Base-by-base conservation (phyloP, 2,888 invertebrate genomes). In the Nomada ruficornis region DNA sequence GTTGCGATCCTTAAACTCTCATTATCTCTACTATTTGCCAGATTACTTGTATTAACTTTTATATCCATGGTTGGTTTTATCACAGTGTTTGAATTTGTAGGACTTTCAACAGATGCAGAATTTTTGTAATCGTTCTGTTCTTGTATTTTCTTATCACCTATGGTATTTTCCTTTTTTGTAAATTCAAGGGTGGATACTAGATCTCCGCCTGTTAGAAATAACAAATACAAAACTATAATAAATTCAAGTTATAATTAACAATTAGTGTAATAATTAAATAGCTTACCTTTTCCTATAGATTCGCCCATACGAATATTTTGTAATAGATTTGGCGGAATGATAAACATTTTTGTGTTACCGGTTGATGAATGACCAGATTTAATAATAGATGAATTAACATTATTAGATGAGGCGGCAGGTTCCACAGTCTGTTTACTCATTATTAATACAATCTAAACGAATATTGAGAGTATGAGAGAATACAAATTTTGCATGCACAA, bases 311-410 rank as follows among this genome's bases (percentile, higher is more conserved):
- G 13, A 75, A 88, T 80, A 52, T 76, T 77, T 68, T 87, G 77
- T 23, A 88, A 82, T 29, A 86, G 36, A 68, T 84, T 80, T 47
- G 86, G 82, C 23, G 83, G 65, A 47, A 85, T 18, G 73, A 84
- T 69, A 60, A 87, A 86, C 77, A 87, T 85, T 72, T 79, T 82
- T 42, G 77, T 83, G 23, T 68, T 57, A 20, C 26, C 44, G 3
- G 52, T 10, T 67, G 47, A 55, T 44, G 55, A 26, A 4, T 62
- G 13, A 36, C 18, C 54, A 9, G 62, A 44, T 60, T 65, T 86
- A 70, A 3, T 60, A 23, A 54, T 20, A 64, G 59, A 13, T 59
- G 57, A 26, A 42, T 47, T 59, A n/a, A 59, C 29, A 77, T 26
- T 69, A 50, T 78, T 23, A 42, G 54, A 7, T 52, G 74, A 50